Conservation (phyloP, 2,113 vertebrate species). For the Microtus richardsoni region DNA sequence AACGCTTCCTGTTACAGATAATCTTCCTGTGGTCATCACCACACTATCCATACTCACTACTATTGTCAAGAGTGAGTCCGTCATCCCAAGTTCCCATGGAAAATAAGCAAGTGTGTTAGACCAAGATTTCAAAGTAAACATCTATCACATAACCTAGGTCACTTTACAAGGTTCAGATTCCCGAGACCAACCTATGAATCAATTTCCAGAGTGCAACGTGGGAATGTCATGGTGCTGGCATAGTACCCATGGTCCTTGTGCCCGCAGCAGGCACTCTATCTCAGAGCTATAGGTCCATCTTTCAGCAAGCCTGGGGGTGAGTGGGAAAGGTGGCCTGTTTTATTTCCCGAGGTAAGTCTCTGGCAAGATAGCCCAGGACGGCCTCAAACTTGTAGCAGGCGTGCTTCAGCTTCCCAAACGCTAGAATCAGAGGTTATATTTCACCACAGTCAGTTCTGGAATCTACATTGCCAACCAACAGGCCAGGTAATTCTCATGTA, state of each 20-base stretch:
- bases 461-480: background rate
- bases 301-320: background rate
- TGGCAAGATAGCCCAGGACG: background rate
- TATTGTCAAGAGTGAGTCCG: background rate
- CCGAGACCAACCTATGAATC: background rate
- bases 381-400: background rate
- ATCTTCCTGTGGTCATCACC: background rate
- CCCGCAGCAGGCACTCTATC: background rate
- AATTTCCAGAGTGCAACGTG: background rate
- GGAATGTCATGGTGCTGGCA: background rate
- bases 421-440: background rate
- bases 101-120: background rate
- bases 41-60: background rate
- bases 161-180: background rate
- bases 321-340: background rate
- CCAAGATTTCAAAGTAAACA: background rate
- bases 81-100: background rate
- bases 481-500: background rate
- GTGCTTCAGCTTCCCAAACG: background rate
- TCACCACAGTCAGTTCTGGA: background rate
- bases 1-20: background rate
- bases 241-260: background rate
- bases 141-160: background rate
- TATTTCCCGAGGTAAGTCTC: background rate
- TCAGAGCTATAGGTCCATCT: background rate